A percentile compares a stretch with the other conserved stretches of the same genome.
Conservation (phyloP, 2,113 vertebrate genomes). For the Corvus moneduloides region DNA sequence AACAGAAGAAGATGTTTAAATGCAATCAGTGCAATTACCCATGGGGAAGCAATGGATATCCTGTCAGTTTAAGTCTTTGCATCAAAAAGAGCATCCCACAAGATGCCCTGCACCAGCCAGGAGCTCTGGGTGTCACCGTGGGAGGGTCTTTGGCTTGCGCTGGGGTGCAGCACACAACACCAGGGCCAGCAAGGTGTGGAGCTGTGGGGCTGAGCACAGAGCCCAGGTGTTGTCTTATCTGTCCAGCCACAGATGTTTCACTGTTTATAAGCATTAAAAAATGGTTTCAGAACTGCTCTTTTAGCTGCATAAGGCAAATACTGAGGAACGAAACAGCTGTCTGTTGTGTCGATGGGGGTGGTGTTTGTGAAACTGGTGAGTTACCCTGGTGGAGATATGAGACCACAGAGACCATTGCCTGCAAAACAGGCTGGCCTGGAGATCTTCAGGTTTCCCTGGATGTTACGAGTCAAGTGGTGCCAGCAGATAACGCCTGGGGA, state of each 20-base stretch:
- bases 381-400: not conserved
- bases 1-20: not conserved
- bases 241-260: not conserved
- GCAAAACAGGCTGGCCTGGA: not conserved
- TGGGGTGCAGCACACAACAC: not conserved
- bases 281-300: not conserved
- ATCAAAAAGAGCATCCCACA: not conserved
- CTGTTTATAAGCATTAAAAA: not conserved
- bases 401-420: not conserved
- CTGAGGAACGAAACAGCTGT: not conserved
- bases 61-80: not conserved
- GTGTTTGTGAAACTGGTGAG: not conserved
- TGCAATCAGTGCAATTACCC: not conserved
- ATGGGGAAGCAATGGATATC: fast-evolving
- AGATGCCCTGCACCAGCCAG: not conserved
- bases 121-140: fast-evolving
- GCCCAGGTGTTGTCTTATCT: fast-evolving
- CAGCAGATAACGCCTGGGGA: not conserved
- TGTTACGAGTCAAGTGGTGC: not conserved
- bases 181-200: fast-evolving
- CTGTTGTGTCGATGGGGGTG: not conserved
- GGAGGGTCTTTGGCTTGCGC: not conserved
- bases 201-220: not conserved
- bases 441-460: not conserved
- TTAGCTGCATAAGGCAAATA: not conserved